Evolutionary conservation across 2,113 vertebrate genomes (phyloP).

Genomic region (Narcine bancroftii): DNA sequence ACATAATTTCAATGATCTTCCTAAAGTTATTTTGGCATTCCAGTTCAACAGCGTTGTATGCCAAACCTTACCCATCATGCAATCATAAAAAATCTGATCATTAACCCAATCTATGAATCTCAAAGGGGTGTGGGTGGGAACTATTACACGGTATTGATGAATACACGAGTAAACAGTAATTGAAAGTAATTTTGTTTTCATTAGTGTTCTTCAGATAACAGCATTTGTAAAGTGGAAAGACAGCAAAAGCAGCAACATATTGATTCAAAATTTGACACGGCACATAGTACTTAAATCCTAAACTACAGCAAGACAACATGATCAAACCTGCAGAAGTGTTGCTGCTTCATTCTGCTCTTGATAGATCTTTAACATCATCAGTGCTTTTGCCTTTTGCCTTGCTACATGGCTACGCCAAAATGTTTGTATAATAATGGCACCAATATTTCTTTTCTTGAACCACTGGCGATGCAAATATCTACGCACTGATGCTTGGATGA

Average conservation of each 20-base stretch:
- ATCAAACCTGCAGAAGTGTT: conserved; percentile 67
- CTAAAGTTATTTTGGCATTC: background rate
- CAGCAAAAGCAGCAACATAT: background rate
- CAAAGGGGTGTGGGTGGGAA: too few species aligned
- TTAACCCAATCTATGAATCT: background rate
- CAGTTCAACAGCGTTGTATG: background rate
- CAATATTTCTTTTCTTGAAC: conserved; percentile 48
- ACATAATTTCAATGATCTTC: background rate
- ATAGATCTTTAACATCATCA: conserved; percentile 52
- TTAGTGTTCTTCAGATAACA: background rate
- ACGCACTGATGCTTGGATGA: conserved; percentile 59
- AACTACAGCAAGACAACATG: background rate
- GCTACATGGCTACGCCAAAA: conserved; percentile 62
- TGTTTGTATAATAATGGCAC: conserved; percentile 65
- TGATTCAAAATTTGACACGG: background rate
- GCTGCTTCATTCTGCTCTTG: conserved; percentile 58
- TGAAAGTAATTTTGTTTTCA: too few species aligned
- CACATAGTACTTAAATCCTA: background rate
- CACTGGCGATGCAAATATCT: conserved; percentile 55
- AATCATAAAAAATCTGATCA: too few species aligned
- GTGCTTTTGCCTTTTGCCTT: conserved; percentile 48
- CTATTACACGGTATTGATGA: too few species aligned
- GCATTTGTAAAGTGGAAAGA: background rate
- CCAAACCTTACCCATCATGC: background rate
- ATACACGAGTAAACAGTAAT: too few species aligned